Percentiles rank a stretch among this genome's conserved stretches.
Evolutionary conservation across 2,888 invertebrate species (phyloP).

Genomic region (Keiferia lycopersicella): DNA sequence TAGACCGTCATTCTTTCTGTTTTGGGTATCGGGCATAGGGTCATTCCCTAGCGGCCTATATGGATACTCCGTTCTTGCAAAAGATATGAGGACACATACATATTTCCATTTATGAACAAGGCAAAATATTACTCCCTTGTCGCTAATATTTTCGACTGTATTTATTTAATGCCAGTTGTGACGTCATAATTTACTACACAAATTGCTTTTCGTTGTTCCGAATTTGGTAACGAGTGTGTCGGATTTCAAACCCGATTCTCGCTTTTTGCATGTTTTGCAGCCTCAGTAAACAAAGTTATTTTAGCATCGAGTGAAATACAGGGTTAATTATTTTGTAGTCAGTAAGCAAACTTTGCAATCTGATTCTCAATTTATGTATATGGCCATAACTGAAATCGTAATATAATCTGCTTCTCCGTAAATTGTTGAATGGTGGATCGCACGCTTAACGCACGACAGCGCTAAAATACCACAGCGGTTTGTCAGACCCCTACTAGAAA

Average conservation of each 20-base stretch:
- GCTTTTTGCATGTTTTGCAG: conserved; percentile 5
- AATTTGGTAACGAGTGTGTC: conserved; percentile 15
- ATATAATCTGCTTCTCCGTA: too few relatives aligned
- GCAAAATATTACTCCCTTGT: conserved; percentile 42
- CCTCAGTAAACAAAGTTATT: not conserved
- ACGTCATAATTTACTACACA: conserved; percentile 23
- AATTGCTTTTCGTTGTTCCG: conserved; percentile 18
- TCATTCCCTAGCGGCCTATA: conserved; percentile 46
- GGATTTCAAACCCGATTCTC: conserved; percentile 1
- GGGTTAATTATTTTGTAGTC: too few relatives aligned
- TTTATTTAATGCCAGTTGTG: conserved; percentile 29
- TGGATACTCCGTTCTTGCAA: conserved; percentile 45
- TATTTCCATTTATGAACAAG: conserved; percentile 40
- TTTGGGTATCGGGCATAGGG: conserved; percentile 22
- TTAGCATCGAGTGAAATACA: not conserved
- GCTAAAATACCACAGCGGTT: too few relatives aligned
- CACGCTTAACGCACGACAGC: too few relatives aligned
- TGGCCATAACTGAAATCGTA: too few relatives aligned
- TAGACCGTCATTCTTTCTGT: conserved; percentile 5
- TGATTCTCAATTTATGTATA: too few relatives aligned
- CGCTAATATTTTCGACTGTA: conserved; percentile 33
- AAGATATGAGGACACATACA: conserved; percentile 49
- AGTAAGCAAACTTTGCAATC: too few relatives aligned
- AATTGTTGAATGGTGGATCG: too few relatives aligned
- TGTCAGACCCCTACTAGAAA: too few relatives aligned